Percentiles rank a stretch among this genome's conserved stretches.
phyloP scores from a whole-genome alignment of 2,797 vertebrate species.

The Amniataba percoides region DNA sequence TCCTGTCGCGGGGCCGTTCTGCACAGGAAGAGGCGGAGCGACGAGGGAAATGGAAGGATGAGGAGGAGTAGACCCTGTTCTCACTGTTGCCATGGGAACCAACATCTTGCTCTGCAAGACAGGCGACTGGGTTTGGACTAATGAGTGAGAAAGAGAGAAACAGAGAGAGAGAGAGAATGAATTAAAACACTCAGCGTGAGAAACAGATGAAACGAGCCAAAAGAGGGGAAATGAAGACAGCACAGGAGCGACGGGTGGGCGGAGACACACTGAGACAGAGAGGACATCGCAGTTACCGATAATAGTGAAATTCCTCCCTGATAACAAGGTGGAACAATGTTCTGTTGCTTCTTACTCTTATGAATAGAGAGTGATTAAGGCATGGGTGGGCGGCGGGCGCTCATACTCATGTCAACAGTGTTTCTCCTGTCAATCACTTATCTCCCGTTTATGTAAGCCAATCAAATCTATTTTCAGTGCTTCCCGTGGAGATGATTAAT shows the following conservation, averaged over 20 bases:
- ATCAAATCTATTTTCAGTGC: slow-evolving; percentile 59
- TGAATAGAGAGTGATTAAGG: slow-evolving; percentile 61
- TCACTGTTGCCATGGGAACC: slow-evolving; percentile 91
- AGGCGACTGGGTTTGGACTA: slow-evolving; percentile 90
- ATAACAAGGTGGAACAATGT: slow-evolving; percentile 47
- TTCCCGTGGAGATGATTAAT: slow-evolving; percentile 35
- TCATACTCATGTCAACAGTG: slow-evolving; percentile 49
- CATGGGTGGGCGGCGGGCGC: slow-evolving; percentile 50
- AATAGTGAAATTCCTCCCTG: slow-evolving; percentile 37
- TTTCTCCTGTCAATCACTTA: slow-evolving; percentile 65
- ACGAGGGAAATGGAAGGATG: slow-evolving; percentile 88
- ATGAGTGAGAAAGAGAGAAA: slow-evolving; percentile 48
- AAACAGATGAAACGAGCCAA: slow-evolving; percentile 60
- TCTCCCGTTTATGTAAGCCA: slow-evolving; percentile 59
- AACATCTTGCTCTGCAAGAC: slow-evolving; percentile 91
- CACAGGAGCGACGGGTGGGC: slow-evolving; percentile 47
- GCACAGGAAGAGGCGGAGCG: slow-evolving; percentile 90
- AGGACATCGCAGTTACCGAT: slow-evolving; percentile 40
- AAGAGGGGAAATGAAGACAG: slow-evolving; percentile 52
- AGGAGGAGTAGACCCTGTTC: slow-evolving; percentile 87
- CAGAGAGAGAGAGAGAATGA: slow-evolving; percentile 30
- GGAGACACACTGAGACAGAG: slow-evolving; percentile 56
- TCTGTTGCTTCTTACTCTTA: slow-evolving; percentile 49
- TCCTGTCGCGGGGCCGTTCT: slow-evolving; percentile 88
- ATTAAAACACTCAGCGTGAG: slow-evolving; percentile 50